Conservation (phyloP, 2,888 invertebrate genomes). For the Morpho deidamia region DNA sequence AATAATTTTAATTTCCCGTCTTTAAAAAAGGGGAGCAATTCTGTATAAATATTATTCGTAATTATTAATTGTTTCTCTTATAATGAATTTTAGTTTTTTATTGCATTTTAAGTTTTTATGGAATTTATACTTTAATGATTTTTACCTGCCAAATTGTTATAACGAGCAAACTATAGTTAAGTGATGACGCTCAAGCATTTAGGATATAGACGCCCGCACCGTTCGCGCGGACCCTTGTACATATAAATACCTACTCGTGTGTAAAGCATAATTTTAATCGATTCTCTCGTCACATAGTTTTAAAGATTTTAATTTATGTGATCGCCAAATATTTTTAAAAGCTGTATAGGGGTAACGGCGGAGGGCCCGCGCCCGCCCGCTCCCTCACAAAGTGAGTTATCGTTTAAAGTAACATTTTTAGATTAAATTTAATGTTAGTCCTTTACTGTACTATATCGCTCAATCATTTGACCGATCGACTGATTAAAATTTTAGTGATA, state of each 20-base stretch:
- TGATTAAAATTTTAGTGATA: constrained; percentile 78
- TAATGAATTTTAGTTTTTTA: constrained; percentile 75
- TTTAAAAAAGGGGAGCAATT: constrained; percentile 60
- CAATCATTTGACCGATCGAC: constrained; percentile 79
- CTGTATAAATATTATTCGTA: constrained; percentile 74
- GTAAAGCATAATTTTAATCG: constrained; percentile 77
- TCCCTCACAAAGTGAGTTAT: constrained; percentile 67
- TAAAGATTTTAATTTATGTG: constrained; percentile 76
- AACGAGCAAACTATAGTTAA: constrained; percentile 66
- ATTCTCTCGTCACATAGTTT: constrained; percentile 77
- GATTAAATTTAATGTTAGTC: constrained; percentile 79
- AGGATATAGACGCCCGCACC: constrained; percentile 57
- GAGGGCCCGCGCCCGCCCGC: constrained; percentile 45
- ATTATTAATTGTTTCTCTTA: constrained; percentile 72
- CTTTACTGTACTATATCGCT: constrained; percentile 78
- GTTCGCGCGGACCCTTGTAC: constrained; percentile 57
- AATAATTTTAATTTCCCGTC: constrained; percentile 66
- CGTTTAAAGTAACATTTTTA: constrained; percentile 77
- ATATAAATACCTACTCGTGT: constrained; percentile 71
- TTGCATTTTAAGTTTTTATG: constrained; percentile 69
- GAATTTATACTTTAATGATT: constrained; percentile 67
- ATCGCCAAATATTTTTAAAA: constrained; percentile 75
- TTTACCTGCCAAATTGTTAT: constrained; percentile 73
- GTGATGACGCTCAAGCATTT: constrained; percentile 72
- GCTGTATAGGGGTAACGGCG: constrained; percentile 60